phyloP scores from a whole-genome alignment of 2,797 vertebrate species.

The Anabacerthia variegaticeps region DNA sequence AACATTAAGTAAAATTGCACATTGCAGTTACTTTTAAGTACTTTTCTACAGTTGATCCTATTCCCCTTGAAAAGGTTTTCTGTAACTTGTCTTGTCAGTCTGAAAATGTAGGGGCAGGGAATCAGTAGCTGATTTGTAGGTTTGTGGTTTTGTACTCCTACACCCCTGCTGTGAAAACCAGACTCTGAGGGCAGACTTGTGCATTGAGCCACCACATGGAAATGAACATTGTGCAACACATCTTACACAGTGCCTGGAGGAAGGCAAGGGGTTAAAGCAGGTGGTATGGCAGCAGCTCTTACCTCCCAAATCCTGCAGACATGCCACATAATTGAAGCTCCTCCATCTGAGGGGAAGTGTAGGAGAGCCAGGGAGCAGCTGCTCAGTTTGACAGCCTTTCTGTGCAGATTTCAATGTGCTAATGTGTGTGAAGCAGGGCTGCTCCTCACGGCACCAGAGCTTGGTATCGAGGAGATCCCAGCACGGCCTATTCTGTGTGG shows the following conservation, averaged over 20 bases:
- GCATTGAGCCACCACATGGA: accelerated
- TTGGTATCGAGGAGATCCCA: neutral
- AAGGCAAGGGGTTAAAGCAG: neutral
- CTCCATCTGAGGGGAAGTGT: neutral
- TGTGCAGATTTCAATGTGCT: neutral
- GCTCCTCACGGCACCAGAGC: neutral
- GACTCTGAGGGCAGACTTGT: neutral
- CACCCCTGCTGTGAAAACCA: neutral
- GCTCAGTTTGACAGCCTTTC: neutral
- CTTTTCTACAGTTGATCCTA: neutral
- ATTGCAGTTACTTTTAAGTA: neutral
- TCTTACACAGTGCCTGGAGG: neutral
- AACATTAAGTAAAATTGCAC: neutral
- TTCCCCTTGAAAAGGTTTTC: neutral
- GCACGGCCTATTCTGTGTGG: neutral
- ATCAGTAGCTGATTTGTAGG: neutral
- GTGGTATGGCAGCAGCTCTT: neutral
- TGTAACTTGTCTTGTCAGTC: neutral
- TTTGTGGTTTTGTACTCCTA: neutral
- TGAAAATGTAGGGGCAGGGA: neutral
- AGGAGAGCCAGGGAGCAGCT: slow-evolving; percentile 24
- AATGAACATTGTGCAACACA: neutral
- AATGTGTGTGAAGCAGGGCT: neutral
- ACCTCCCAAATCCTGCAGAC: neutral
- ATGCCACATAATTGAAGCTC: neutral